A percentile compares a stretch with the other conserved stretches of the same genome.
Evolutionary conservation across 1,140 invertebrate species (phyloP).

Genomic region (Calephelis virginiensis): DNA sequence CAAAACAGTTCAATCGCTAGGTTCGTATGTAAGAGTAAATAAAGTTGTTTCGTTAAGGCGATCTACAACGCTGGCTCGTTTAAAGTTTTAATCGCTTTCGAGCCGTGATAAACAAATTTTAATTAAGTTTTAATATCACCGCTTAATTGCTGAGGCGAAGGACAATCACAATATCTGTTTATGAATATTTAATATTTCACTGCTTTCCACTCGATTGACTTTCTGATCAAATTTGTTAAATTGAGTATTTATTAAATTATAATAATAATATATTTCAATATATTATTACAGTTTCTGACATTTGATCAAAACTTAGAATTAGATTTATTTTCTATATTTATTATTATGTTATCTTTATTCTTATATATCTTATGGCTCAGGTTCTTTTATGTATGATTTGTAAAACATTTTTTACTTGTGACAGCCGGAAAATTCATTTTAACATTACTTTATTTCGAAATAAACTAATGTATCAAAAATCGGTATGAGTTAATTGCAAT

Average conservation of each 20-base stretch:
- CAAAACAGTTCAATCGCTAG: not conserved
- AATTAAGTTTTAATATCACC: slow-evolving; percentile 78
- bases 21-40: slow-evolving; percentile 52
- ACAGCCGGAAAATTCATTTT: too few species aligned
- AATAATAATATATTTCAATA: too few species aligned
- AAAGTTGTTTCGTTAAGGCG: slow-evolving; percentile 68
- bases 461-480: too few species aligned
- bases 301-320: not conserved
- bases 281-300: too few species aligned
- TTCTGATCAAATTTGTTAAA: slow-evolving; percentile 22
- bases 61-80: slow-evolving; percentile 69
- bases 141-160: slow-evolving; percentile 67
- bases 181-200: slow-evolving; percentile 58
- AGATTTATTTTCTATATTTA: too few species aligned
- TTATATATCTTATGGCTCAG: too few species aligned
- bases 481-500: too few species aligned
- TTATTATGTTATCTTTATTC: too few species aligned
- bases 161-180: slow-evolving; percentile 69
- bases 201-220: slow-evolving; percentile 26
- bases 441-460: too few species aligned
- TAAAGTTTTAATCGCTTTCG: slow-evolving; percentile 77
- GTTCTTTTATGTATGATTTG: too few species aligned
- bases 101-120: slow-evolving; percentile 77
- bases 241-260: not conserved
- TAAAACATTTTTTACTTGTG: too few species aligned